A percentile compares a stretch with the other conserved stretches of the same genome.
Evolutionary conservation across 2,797 vertebrate genomes (phyloP).

Genomic region (Champsocephalus esox): DNA sequence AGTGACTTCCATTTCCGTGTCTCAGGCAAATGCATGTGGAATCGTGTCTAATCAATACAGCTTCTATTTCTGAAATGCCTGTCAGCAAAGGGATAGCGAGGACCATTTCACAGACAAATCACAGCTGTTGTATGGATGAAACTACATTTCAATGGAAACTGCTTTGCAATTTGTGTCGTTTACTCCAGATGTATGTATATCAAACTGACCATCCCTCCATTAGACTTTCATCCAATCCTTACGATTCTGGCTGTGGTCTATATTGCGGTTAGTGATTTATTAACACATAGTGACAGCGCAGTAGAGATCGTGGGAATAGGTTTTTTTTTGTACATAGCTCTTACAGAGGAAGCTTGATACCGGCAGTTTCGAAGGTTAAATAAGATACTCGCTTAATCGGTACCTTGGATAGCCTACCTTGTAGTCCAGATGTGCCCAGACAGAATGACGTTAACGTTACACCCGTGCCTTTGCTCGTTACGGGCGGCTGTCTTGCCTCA

Average conservation of each 20-base stretch:
- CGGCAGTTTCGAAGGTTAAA: background rate
- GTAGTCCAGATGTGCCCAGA: slow-evolving; percentile 39
- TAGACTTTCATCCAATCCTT: background rate
- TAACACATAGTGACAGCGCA: slow-evolving; percentile 5
- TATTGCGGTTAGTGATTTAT: slow-evolving; percentile 23
- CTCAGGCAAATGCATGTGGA: slow-evolving; percentile 16
- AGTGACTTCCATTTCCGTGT: slow-evolving; percentile 43
- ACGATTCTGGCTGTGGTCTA: slow-evolving; percentile 17
- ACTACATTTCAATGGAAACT: background rate
- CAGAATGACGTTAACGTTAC: slow-evolving; percentile 5
- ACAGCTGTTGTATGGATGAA: background rate
- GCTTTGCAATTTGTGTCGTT: background rate
- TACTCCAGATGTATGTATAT: background rate
- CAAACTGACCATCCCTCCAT: background rate
- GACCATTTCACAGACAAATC: slow-evolving; percentile 1
- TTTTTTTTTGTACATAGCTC: background rate
- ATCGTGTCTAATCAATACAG: slow-evolving; percentile 56
- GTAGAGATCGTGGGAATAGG: background rate
- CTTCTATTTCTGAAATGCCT: slow-evolving; percentile 49
- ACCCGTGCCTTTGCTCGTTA: background rate
- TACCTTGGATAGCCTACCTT: background rate
- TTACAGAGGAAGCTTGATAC: background rate
- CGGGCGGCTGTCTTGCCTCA: slow-evolving; percentile 59
- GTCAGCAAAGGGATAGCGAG: slow-evolving; percentile 39
- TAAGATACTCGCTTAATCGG: background rate